Evolutionary conservation across 2,113 vertebrate genomes (phyloP), one percentile per base, ranked within the genome.

Genomic region (Lota lota): DNA sequence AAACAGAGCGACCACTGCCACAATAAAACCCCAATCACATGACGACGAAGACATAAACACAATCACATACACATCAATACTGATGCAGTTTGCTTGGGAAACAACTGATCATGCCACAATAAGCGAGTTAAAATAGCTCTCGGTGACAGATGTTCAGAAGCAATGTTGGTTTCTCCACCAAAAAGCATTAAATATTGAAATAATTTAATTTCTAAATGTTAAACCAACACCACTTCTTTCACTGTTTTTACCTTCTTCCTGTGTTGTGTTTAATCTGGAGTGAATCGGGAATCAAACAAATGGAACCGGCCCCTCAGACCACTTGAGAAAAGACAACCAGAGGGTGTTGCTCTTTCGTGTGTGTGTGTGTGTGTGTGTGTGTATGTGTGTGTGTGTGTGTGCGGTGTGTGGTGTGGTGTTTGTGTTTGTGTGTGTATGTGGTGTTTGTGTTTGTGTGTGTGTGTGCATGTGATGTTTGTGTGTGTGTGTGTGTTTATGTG

Each of bases 251-350:
- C 64, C 61, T 76, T 65, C 71, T 11, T 66, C 66, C 57, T 68
- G 22, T 86, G 83, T 87, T 86, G 80, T 77, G 63, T 74, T 67
- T 57, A 7, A 65, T 70, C 33, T 70, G 28, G 62, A 61, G 54
- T 19, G 19, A 59, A 65, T 22, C 12, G 10, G 33, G 28, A 33
- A 6, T 33, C 4, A 33, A 33, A 33, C 28, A 3, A 80, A 80
- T 69, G 74, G 58, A 69, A 68, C 53, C 22, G 66, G 62, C 58
- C 0, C n/a, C 22, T 40, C 18, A 18, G 17, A 70, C 79, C 83
- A 82, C 82, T 79, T 86, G 63, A 87, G 77, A 85, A 72, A 28
- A 33, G 40, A 47, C 40, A 47, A 47, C 40, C 40, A 12, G 10
- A 12, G 40, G 40, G 10, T 47, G 40, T 47, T 47, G 40, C 40